phyloP scores from a whole-genome alignment of 92 coral and sea anemone species.

The Palythoa grandiflora region DNA sequence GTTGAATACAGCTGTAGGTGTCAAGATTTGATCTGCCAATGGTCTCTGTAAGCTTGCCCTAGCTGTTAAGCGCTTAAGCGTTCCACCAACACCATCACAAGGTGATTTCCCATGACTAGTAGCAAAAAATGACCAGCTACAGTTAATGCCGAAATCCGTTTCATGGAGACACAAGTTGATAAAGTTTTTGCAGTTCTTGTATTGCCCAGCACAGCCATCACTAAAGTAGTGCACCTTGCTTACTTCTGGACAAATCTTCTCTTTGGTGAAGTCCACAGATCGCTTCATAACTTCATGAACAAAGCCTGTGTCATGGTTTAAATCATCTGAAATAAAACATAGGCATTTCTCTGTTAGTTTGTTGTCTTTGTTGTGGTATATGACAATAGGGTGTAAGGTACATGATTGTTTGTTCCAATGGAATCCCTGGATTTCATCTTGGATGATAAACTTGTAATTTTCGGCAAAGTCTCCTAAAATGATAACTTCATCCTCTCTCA shows the following conservation, averaged over 20 bases:
- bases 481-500: constrained; percentile 41
- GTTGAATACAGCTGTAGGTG: background rate
- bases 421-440: background rate
- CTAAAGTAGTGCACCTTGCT: too few relatives aligned
- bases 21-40: constrained; percentile 31
- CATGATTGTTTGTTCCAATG: constrained; percentile 55
- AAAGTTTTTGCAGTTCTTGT: too few relatives aligned
- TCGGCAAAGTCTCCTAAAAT: constrained; percentile 44
- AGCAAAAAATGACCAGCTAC: constrained; percentile 29
- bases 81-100: constrained; percentile 54
- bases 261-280: constrained; percentile 1
- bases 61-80: constrained; percentile 42
- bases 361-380: constrained; percentile 42
- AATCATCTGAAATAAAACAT: constrained; percentile 49
- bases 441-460: constrained; percentile 38
- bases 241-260: too few relatives aligned
- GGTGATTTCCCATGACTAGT: constrained; percentile 57
- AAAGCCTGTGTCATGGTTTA: constrained; percentile 42
- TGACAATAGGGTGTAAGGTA: constrained; percentile 50
- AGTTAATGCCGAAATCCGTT: background rate
- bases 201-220: constrained; percentile 15
- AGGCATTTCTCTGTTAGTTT: constrained; percentile 41
- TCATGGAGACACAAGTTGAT: too few relatives aligned
- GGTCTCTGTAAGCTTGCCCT: constrained; percentile 46
- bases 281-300: constrained; percentile 45